These are phyloP conservation scores for Adineta ricciae DNA, from an alignment of 2,888 invertebrate genomes.

Conservation along the genomic window DNA sequence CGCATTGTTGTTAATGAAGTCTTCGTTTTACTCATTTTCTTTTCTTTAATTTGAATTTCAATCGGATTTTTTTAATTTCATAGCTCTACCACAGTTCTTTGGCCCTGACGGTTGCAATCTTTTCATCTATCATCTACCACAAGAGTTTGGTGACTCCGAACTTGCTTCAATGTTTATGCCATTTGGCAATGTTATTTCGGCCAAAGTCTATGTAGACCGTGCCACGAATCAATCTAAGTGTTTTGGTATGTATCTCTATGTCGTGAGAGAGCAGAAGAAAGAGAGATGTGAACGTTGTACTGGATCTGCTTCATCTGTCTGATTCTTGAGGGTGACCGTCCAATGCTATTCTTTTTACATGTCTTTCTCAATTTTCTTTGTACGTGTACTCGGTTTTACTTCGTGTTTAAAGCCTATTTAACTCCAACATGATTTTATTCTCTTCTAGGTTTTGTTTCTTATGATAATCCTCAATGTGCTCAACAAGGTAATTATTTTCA, in stretches of 20 bases:
- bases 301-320: no score
- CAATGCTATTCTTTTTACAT: neutral
- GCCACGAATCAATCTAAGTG: conserved; percentile 99
- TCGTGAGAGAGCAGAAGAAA: neutral
- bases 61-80: neutral
- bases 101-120: conserved; percentile 99
- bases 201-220: conserved; percentile 98
- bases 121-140: conserved; percentile 99
- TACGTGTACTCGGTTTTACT: neutral
- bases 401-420: neutral
- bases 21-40: no score
- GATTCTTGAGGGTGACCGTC: conserved; percentile 13
- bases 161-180: conserved; percentile 99
- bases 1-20: no score
- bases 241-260: conserved; percentile 63
- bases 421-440: neutral
- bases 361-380: neutral
- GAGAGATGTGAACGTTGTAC: neutral
- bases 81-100: neutral
- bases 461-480: conserved; percentile 19
- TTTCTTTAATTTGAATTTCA: neutral
- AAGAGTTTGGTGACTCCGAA: conserved; percentile 97
- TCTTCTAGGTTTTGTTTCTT: neutral
- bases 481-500: neutral
- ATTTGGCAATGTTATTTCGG: conserved; percentile 97